These are phyloP conservation scores for Apocheima hispidaria DNA, from an alignment of 2,888 invertebrate species.

Conservation along the genomic window DNA sequence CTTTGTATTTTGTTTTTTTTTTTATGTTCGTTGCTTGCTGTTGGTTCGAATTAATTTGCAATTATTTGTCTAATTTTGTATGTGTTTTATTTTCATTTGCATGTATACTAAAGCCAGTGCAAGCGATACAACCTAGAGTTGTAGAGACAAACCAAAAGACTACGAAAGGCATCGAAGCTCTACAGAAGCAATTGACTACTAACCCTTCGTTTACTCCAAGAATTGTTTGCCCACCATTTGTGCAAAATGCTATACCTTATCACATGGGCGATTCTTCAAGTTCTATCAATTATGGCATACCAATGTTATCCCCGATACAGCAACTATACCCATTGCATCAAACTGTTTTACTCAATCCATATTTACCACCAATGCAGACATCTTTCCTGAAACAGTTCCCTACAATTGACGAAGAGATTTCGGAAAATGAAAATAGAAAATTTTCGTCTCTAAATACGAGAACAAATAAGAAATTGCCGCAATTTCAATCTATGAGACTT, in stretches of 20 bases:
- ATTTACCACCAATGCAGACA: slow-evolving; percentile 76
- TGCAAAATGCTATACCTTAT: slow-evolving; percentile 71
- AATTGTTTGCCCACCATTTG: slow-evolving; percentile 79
- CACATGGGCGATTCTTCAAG: slow-evolving; percentile 59
- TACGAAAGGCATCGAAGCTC: slow-evolving; percentile 70
- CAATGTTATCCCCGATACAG: slow-evolving; percentile 77
- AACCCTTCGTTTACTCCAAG: slow-evolving; percentile 82
- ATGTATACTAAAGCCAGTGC: slow-evolving; percentile 83
- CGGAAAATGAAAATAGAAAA: slow-evolving; percentile 68
- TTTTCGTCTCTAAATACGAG: slow-evolving; percentile 80
- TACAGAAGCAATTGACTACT: slow-evolving; percentile 80
- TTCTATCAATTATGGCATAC: slow-evolving; percentile 65
- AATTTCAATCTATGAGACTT: slow-evolving; percentile 81
- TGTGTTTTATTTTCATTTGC: slow-evolving; percentile 72
- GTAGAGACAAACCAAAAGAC: slow-evolving; percentile 74
- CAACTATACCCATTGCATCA: slow-evolving; percentile 80
- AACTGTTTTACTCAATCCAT: slow-evolving; percentile 76
- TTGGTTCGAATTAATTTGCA: slow-evolving; percentile 65
- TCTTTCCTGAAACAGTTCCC: slow-evolving; percentile 77
- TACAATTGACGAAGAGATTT: slow-evolving; percentile 73
- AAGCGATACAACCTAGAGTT: slow-evolving; percentile 84
- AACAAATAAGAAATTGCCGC: slow-evolving; percentile 65
- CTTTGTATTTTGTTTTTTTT: slow-evolving; percentile 37
- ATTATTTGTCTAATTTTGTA: slow-evolving; percentile 66
- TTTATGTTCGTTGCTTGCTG: slow-evolving; percentile 49